Conservation (phyloP, 1,140 invertebrate species). For the Drosophila elegans region DNA sequence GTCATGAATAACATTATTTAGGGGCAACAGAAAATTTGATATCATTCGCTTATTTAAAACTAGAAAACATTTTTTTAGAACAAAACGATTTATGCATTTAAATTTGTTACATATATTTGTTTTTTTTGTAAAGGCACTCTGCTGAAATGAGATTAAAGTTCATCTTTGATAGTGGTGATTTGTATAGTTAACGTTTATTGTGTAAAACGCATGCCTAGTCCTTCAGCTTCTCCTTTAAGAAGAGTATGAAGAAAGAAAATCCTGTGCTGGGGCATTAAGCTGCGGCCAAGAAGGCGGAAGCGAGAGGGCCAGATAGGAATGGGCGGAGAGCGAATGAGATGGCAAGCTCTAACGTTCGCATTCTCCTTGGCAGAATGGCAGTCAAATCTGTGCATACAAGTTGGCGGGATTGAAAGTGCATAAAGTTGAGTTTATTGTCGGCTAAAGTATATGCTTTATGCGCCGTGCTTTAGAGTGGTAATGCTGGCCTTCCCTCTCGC, state of each 20-base stretch:
- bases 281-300: conserved; percentile 1
- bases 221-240: no score
- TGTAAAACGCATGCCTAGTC: neutral
- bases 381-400: conserved; percentile 81
- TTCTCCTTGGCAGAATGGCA: conserved; percentile 36
- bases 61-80: no score
- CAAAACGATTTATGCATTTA: no score
- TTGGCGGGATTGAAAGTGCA: conserved; percentile 80
- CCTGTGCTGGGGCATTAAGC: conserved; percentile 7
- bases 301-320: neutral
- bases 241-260: conserved; percentile 10
- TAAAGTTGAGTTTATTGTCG: conserved; percentile 82
- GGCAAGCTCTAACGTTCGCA: neutral
- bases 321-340: neutral
- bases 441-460: conserved; percentile 82
- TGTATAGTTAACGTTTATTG: no score
- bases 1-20: no score
- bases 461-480: conserved; percentile 69
- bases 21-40: no score
- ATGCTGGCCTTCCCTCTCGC: conserved; percentile 45
- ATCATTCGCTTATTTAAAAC: no score
- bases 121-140: no score
- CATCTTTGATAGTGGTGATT: no score
- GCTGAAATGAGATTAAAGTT: no score
- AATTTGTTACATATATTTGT: no score